Evolutionary conservation across 2,113 vertebrate species (phyloP).

Genomic region (Bucco capensis): DNA sequence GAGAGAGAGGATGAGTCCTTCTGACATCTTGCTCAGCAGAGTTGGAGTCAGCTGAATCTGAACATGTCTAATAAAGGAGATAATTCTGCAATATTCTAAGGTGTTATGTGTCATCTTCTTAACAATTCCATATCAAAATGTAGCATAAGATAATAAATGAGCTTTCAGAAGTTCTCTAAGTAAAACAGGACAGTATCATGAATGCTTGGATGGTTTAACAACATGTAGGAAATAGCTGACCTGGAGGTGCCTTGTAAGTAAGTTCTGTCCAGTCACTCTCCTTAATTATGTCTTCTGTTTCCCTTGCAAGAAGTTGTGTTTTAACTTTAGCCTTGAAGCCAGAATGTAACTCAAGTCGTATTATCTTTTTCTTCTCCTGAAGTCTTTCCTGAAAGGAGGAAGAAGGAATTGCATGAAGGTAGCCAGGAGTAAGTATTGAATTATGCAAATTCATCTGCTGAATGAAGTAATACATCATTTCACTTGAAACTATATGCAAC

Average conservation of each 20-base stretch:
- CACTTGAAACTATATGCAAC: neutral
- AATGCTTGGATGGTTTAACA: neutral
- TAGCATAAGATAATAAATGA: neutral
- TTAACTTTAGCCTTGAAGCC: conserved; percentile 61
- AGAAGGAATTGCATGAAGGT: neutral
- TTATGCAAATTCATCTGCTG: neutral
- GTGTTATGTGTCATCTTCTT: neutral
- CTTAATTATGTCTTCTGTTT: neutral
- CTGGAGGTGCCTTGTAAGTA: conserved; percentile 46
- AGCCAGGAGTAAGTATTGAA: neutral
- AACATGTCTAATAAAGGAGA: neutral
- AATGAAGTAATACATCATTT: neutral
- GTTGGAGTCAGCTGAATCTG: neutral
- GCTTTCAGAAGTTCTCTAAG: neutral
- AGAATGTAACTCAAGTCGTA: conserved; percentile 23
- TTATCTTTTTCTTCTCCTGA: conserved; percentile 9
- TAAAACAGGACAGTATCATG: neutral
- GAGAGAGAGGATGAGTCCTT: neutral
- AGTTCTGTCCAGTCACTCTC: conserved; percentile 47
- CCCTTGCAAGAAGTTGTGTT: conserved; percentile 40
- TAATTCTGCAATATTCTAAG: neutral
- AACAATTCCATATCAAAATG: neutral
- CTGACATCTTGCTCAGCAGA: neutral
- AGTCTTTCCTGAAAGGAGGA: conserved; percentile 25
- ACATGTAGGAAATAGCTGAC: conserved; percentile 2